Evolutionary conservation across 1,140 invertebrate genomes (phyloP).

Genomic region (Megalonaias nervosa): DNA sequence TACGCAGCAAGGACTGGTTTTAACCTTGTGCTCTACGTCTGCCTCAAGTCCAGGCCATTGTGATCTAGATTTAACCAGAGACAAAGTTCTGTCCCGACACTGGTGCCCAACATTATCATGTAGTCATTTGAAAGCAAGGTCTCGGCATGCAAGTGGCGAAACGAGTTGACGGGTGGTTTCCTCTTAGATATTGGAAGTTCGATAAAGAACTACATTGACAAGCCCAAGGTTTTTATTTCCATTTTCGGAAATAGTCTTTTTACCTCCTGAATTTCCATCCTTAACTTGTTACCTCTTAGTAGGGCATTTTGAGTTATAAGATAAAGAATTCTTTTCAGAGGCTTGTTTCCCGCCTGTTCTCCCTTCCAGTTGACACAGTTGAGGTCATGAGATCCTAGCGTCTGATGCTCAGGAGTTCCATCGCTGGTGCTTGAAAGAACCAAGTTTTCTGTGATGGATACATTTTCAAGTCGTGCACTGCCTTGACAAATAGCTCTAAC

Average conservation of each 20-base stretch:
- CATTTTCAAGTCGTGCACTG: not conserved
- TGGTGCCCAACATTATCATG: slow-evolving; percentile 9
- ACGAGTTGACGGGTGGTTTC: not conserved
- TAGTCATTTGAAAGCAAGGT: not conserved
- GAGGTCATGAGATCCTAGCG: not conserved
- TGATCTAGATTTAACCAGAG: not conserved
- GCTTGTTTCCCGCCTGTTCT: not conserved
- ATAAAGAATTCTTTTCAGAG: not conserved
- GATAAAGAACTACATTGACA: not conserved
- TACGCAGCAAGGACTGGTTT: slow-evolving; percentile 3
- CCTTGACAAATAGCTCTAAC: not conserved
- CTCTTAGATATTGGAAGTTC: not conserved
- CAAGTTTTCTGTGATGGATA: not conserved
- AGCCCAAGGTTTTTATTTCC: not conserved
- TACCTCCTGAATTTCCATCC: not conserved
- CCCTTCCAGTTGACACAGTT: not conserved
- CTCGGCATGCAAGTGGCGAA: not conserved
- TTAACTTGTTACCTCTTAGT: not conserved
- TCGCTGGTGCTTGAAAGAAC: too few relatives aligned
- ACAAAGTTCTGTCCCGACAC: slow-evolving; percentile 1
- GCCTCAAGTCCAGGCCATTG: slow-evolving; percentile 15
- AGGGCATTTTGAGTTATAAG: not conserved
- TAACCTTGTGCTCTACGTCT: not conserved
- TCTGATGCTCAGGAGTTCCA: not conserved
- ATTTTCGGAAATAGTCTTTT: not conserved